Evolutionary conservation across 2,113 vertebrate species (phyloP), one percentile per base, ranked within the genome.

Genomic region (Acrocephalus arundinaceus): DNA sequence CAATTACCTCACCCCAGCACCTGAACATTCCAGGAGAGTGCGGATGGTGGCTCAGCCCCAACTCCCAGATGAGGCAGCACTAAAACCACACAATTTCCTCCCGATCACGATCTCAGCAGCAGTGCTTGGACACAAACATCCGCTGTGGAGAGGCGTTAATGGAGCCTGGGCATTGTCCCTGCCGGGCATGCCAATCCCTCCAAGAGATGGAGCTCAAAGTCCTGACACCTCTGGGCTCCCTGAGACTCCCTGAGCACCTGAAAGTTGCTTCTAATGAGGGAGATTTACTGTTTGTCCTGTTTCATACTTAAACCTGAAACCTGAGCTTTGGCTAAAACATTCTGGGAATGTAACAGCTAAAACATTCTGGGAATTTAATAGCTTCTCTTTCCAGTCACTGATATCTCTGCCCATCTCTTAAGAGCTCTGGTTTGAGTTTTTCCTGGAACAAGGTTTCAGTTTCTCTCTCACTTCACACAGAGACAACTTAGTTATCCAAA

Each of bases 301-400:
- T 89, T 73, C 70, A 27, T 8, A 21, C 73, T 75, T 46, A 9
- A 52, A 71, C 65, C 3, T 66, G 87, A 93, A 97, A 95, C 49
- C 62, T 37, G 71, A 91, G 79, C 77, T 73, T 33, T 48, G 85
- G 66, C 70, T 68, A 37, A 72, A 82, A 94, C 81, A 70, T 95
- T 92, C 94, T 62, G 89, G 80, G 91, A 94, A 94, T 59, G 41
- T 4, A 77, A 20, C 19, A 43, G 87, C 66, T 72, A 37, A 85
- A 85, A 90, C 84, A 55, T 94, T 90, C 93, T 59, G 87, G 84
- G 90, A 94, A 95, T 63, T 23, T 6, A 82, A 43, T 15, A 43
- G 78, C 62, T 89, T 61, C 85, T 54, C 33, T 7, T 95, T 94
- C 89, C 91, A 85, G 93, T 41, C 87, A 91, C 28, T 55, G 82